Base-by-base conservation (phyloP, 2,113 vertebrate genomes). In the Potamarius usumacintae region DNA sequence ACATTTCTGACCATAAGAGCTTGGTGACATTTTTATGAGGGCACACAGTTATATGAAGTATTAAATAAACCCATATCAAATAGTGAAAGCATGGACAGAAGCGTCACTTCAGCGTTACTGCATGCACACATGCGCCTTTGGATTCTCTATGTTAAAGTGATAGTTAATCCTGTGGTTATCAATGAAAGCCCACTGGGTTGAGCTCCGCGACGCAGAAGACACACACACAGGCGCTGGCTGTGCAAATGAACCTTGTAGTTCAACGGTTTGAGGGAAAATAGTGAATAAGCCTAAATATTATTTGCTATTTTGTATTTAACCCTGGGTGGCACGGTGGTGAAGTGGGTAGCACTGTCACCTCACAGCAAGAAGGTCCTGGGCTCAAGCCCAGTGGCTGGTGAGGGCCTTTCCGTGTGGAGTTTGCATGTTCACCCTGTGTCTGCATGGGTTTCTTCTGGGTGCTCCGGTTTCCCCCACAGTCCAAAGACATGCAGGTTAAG, bases 11-110 rank as follows among this genome's bases (percentile, higher is more conserved):
- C 48, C 83, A 63, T 42, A 17, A 67, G 18, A 42, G 52, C 76
- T 15, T 34, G 65, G 42, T 82, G 82, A 85, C 67, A 85, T 87
- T 55, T 87, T 87, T 87, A 89, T 15, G 82, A 87, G 57, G 57
- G 71, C 48, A 53, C 71, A 81, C 63, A 60, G 82, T 71, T 5
- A 50, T 55, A 81, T 81, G 85, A 53, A 4, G 11, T 78, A 53
- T 78, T 53, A 57, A 76, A 15, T n/a, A 53, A 78, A 27, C 25
- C 52, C 22, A 20, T 78, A 74, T 42, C 42, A 48, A 10, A 3
- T 50, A 25, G 0, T 48, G 7, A 48, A 48, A 11, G 20, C 63
- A 65, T n/a, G 25, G 2, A 2, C 57, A n/a, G 63, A 12, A n/a
- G 63, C 10, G 34, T 42, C 34, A 42, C 63, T 27, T 67, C 9